Conservation (phyloP, 1,140 invertebrate genomes). For the Penaeus vannamei region DNA sequence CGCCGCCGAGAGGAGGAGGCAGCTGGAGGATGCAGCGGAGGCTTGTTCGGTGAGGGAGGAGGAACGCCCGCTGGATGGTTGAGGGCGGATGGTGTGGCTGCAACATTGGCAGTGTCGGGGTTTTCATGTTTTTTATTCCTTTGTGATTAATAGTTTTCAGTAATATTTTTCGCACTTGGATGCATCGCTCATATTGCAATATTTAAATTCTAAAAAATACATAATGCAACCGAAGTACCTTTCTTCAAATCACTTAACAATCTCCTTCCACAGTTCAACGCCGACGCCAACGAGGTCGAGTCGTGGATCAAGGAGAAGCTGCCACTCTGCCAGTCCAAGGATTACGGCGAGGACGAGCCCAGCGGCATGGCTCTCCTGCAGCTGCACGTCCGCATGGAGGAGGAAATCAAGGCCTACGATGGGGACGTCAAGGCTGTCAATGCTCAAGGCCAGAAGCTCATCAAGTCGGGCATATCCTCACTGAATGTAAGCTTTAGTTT, state of each 20-base stretch:
- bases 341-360: constrained; percentile 91
- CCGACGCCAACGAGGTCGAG: constrained; percentile 97
- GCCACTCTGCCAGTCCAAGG: constrained; percentile 87
- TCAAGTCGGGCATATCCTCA: constrained; percentile 83
- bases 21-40: constrained; percentile 93
- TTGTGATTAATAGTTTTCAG: too few species aligned
- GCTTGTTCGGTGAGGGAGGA: constrained; percentile 82
- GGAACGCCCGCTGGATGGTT: neutral
- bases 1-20: constrained; percentile 85
- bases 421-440: constrained; percentile 91
- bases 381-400: constrained; percentile 89
- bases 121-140: too few species aligned
- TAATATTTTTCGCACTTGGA: too few species aligned
- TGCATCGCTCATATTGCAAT: too few species aligned
- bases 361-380: constrained; percentile 88
- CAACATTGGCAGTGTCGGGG: neutral
- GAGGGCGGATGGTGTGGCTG: neutral
- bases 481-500: constrained; percentile 75
- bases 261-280: constrained; percentile 83
- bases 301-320: constrained; percentile 97
- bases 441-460: constrained; percentile 85
- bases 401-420: constrained; percentile 92
- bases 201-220: too few species aligned
- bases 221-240: too few species aligned
- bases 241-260: neutral